Evolutionary conservation across 2,113 vertebrate genomes (phyloP).

Genomic region (Tilapia sparmanii): DNA sequence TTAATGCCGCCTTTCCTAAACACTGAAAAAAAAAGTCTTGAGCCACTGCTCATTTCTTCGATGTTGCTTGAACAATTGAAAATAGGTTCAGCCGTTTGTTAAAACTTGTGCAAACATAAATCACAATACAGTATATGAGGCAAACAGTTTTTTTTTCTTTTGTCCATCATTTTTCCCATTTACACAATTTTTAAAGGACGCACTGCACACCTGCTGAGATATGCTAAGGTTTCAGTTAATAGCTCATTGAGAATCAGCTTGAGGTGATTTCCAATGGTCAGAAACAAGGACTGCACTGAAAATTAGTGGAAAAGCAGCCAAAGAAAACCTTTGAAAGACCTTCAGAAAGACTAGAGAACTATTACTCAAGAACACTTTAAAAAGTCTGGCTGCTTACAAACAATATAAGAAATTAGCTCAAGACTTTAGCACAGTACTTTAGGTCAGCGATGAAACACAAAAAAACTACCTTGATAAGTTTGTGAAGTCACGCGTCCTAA

Average conservation of each 20-base stretch:
- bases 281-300: not conserved
- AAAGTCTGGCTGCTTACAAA: not conserved
- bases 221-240: not conserved
- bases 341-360: not conserved
- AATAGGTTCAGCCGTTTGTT: not conserved
- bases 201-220: not conserved
- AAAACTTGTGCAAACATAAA: not conserved
- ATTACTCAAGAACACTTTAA: not conserved
- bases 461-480: not conserved
- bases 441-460: not conserved
- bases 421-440: not conserved
- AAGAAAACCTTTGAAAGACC: not conserved
- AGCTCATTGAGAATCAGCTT: not conserved
- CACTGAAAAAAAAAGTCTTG: not conserved
- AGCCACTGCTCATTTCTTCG: not conserved
- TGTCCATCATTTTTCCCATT: not conserved
- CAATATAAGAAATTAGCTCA: not conserved
- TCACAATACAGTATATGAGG: not conserved
- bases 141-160: not conserved
- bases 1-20: not conserved
- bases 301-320: not conserved
- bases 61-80: not conserved
- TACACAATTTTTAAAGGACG: not conserved
- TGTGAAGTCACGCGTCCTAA: not conserved
- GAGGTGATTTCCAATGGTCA: not conserved